Evolutionary conservation across 2,888 invertebrate genomes (phyloP).

Genomic region (Nemotelus nigrinus): DNA sequence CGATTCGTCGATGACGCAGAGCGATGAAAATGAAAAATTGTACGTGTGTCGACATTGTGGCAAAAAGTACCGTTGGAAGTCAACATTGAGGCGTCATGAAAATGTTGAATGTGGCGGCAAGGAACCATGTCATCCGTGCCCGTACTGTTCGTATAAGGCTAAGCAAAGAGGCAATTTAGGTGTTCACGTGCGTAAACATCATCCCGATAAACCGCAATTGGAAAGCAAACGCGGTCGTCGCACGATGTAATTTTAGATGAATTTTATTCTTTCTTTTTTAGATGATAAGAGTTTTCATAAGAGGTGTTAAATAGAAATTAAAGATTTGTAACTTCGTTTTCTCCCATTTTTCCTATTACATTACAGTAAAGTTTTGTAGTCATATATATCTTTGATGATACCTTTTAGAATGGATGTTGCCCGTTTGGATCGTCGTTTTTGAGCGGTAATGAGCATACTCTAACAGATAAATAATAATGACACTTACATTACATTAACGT

Average conservation of each 20-base stretch:
- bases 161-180: constrained; percentile 85
- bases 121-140: constrained; percentile 83
- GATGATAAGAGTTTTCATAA: background rate
- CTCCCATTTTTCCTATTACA: background rate
- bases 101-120: constrained; percentile 87
- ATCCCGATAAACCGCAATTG: constrained; percentile 66
- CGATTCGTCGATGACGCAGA: constrained; percentile 62
- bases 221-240: constrained; percentile 62
- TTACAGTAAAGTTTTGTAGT: background rate
- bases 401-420: too few species aligned
- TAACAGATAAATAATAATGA: too few species aligned
- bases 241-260: constrained; percentile 35
- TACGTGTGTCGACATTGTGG: constrained; percentile 86
- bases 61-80: constrained; percentile 87
- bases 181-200: constrained; percentile 83
- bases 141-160: constrained; percentile 80
- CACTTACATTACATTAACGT: too few species aligned
- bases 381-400: too few species aligned
- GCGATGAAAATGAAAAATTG: constrained; percentile 67
- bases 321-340: background rate
- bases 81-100: constrained; percentile 83
- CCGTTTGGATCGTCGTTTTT: too few species aligned
- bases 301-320: background rate
- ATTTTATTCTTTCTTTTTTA: constrained; percentile 1
- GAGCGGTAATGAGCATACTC: too few species aligned